Base-by-base conservation (phyloP, 2,888 invertebrate species). In the Argyresthia goedartella region DNA sequence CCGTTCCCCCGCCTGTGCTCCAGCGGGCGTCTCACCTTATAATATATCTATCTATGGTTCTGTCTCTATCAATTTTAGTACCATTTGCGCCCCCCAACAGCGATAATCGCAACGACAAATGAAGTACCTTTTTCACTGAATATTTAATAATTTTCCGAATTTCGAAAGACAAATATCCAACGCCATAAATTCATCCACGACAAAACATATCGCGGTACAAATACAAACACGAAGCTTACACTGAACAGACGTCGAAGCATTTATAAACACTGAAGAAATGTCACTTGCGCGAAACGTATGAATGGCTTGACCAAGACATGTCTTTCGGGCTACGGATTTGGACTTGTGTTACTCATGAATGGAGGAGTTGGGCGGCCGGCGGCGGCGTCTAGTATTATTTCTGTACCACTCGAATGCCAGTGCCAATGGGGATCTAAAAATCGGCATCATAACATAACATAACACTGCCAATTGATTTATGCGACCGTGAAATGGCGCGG, bases 381-480 rank as follows among this genome's bases (percentile, higher is more conserved):
- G n/a, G n/a, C n/a, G n/a, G n/a, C 71, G 78, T 77, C 76, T 81
- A 72, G 66, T 61, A 71, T 70, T 85, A 81, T 82, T 82, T 81
- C 71, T 67, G 76, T 76, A 68, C 71, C 79, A 78, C 85, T 84
- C 79, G 82, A 82, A 70, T 58, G 57, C 16, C 67, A 65, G 71
- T 75, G 79, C 76, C 78, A 76, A 79, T 81, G 68, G 64, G 65
- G 62, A 66, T 75, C 67, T 78, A 77, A 81, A 81, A 81, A 78
- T 72, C 67, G 60, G 65, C 73, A 71, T 79, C 76, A 76, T 75
- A 76, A 71, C 71, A n/a, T 70, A 25, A 45, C 9, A 36, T 36
- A 9, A 9, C 43, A 13, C 71, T 66, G 74, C 71, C 69, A 73
- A 69, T n/a, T 74, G 73, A 76, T 76, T 71, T 73, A 72, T 69